phyloP scores from a whole-genome alignment of 2,113 vertebrate genomes.

The Proterorhinus semilunaris region DNA sequence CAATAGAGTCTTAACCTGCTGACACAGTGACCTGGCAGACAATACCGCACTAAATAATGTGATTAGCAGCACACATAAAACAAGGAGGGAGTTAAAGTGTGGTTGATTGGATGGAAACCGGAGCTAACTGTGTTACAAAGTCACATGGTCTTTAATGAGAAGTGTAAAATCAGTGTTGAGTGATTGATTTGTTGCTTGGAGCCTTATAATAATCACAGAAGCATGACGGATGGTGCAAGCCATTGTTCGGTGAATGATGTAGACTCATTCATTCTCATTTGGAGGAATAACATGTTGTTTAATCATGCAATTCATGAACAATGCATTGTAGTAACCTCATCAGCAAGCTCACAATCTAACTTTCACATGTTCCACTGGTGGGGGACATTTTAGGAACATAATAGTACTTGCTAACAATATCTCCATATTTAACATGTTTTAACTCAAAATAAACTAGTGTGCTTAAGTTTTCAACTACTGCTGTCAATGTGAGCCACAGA shows the following conservation, averaged over 20 bases:
- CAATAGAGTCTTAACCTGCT: constrained; percentile 24
- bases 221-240: constrained; percentile 8
- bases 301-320: constrained; percentile 6
- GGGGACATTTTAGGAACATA: no score
- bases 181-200: constrained; percentile 36
- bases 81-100: constrained; percentile 3
- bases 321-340: background rate
- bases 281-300: constrained; percentile 21
- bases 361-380: no score
- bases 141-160: constrained; percentile 28
- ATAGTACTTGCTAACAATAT: no score
- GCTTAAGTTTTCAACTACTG: no score
- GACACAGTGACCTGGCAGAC: constrained; percentile 13
- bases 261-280: background rate
- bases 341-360: background rate
- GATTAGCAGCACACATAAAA: constrained; percentile 1
- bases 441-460: no score
- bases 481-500: no score
- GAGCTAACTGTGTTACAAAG: constrained; percentile 36
- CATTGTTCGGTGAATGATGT: background rate
- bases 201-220: constrained; percentile 28
- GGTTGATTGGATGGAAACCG: constrained; percentile 12
- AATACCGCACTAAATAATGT: background rate
- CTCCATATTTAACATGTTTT: no score
- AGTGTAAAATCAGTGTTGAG: constrained; percentile 36